These are phyloP conservation scores for Equus przewalskii DNA, from an alignment of 2,113 vertebrate species.

Conservation along the genomic window DNA sequence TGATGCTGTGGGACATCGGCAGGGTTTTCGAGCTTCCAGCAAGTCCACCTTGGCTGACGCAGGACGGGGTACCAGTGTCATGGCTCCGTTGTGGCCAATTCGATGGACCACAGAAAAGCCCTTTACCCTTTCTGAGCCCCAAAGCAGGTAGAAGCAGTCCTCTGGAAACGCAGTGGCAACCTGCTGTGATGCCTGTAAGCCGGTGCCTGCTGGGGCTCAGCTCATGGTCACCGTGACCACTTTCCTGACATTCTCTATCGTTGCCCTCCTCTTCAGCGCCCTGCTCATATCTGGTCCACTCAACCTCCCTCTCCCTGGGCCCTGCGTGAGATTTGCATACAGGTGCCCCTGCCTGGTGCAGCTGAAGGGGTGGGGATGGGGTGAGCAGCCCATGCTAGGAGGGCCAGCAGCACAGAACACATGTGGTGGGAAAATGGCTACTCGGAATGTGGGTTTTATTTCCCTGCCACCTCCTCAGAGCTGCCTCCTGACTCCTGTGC, in stretches of 20 bases:
- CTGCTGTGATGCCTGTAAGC: rapidly evolving
- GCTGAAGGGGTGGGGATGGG: constrained; percentile 64
- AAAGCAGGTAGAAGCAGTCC: not conserved
- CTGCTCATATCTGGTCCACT: not conserved
- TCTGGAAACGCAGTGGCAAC: rapidly evolving
- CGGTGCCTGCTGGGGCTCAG: not conserved
- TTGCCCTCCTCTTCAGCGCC: not conserved
- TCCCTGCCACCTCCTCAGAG: not conserved
- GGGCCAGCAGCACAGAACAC: not conserved
- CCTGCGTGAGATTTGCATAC: constrained; percentile 94
- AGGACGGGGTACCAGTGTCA: rapidly evolving
- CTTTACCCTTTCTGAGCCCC: not conserved
- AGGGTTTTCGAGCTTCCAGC: not conserved
- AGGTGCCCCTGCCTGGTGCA: constrained; percentile 89
- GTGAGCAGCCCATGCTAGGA: not conserved
- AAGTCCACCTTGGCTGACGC: not conserved
- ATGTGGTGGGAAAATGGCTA: constrained; percentile 83
- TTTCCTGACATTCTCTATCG: no score
- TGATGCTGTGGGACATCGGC: rapidly evolving
- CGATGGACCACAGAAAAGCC: not conserved
- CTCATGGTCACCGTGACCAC: not conserved
- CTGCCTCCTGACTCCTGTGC: not conserved
- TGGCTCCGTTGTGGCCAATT: not conserved
- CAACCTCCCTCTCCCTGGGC: not conserved
- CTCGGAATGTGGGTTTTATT: not conserved